Evolutionary conservation across 2,888 invertebrate species (phyloP), one percentile per base, ranked within the genome.

Genomic region (Hemithea aestivaria): DNA sequence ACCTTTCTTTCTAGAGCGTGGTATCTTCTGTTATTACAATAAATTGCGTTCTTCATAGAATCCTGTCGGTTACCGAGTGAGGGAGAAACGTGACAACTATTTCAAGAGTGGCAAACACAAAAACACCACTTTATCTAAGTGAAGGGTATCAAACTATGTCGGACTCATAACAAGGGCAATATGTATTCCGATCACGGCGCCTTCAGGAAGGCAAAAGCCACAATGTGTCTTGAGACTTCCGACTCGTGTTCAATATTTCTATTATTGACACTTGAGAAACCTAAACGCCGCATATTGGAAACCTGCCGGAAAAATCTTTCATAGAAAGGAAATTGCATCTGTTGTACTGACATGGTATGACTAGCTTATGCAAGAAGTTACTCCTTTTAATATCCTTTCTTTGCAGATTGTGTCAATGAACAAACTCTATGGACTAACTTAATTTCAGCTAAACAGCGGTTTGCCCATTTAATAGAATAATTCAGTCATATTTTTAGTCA

Each of bases 201-300:
- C 42, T 48, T 53, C 65, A 71, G 77, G 82, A 79, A 78, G 74
- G 79, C 77, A 73, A 76, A 79, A 76, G 65, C 74, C 76, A 70
- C 76, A 77, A 69, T 69, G 72, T 78, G 76, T 68, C 72, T 66
- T 62, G 62, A 59, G 66, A 71, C 74, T 78, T 80, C 76, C 78
- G 74, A 75, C 51, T 73, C 63, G 56, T 73, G 69, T 71, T 67
- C 69, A 66, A 75, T 77, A 75, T 79, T 75, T 74, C 66, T 73
- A 73, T 77, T 78, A 79, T 75, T 72, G 68, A 65, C 62, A 66
- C 53, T 56, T 54, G 48, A 51, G 53, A 46, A 44, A 35, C 58
- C 58, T 63, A 58, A 62, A 59, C 40, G 50, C 28, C 47, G 40
- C 56, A 54, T 52, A 62, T 59, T 57, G 47, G 50, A 48, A 48